Evolutionary conservation across 2,797 vertebrate species (phyloP), one percentile per base, ranked within the genome.

Genomic region (Syncerus caffer): DNA sequence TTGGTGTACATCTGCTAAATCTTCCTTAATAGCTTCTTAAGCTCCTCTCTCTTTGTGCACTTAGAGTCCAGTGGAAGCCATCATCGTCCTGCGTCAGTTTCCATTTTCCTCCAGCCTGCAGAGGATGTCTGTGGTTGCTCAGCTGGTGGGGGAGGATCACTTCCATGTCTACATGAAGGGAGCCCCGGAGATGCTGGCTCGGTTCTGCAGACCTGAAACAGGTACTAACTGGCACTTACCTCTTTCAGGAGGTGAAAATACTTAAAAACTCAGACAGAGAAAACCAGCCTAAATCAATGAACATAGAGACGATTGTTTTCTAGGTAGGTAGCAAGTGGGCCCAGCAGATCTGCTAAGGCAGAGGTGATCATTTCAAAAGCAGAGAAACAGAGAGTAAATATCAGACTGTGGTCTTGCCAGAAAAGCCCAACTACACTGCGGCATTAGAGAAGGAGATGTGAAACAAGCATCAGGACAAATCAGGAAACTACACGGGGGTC

Each of bases 101-200:
- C 98, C 98, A 0, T 99, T 99, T 95, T 98, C 98, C 38, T 98
- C 98, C 0, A 94, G 94, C 31, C 93, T 99, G 29, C 98, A 98
- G 95, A 98, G 98, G 85, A 99, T 98, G 98, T 98, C 98, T 0
- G 98, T 98, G 86, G 60, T 98, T 1, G 93, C 98, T 19, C 98
- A 96, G 93, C 97, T 98, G 71, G 92, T 76, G 0, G 76, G 97
- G 71, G 97, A 97, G 29, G 58, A 97, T 6, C 76, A 94, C 19
- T 86, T 95, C 0, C 95, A 98, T 0, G 94, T 98, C 12, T 99
- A 98, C 85, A 97, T 98, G 97, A 99, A 99, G 86, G 98, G 98
- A 62, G 98, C 98, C 55, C 98, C 98, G 0, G 98, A 99, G 98
- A 98, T 82, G 97, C 94, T 98, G 88, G 85, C 92, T 87, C 93